Evolutionary conservation across 1,140 invertebrate species (phyloP).

Genomic region (Bombus confusus): DNA sequence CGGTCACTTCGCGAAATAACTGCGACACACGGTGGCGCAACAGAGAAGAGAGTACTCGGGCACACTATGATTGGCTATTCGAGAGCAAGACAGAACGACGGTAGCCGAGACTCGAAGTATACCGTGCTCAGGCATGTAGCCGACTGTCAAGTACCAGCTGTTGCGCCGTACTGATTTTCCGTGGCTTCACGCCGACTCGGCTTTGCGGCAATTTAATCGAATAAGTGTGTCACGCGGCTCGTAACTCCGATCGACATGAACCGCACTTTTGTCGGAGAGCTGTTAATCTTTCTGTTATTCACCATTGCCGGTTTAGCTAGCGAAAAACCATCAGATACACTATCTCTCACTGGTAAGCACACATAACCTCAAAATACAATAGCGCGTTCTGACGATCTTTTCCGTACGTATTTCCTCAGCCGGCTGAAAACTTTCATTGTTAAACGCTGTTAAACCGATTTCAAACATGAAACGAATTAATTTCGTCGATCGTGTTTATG

Average conservation of each 20-base stretch:
- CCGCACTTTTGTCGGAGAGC: background rate
- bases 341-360: slow-evolving; percentile 37
- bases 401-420: background rate
- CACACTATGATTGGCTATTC: background rate
- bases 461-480: background rate
- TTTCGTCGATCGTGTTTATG: background rate
- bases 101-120: slow-evolving; percentile 1
- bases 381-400: background rate
- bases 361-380: slow-evolving; percentile 65
- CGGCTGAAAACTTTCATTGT: background rate
- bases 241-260: slow-evolving; percentile 30
- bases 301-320: background rate
- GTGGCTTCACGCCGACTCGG: slow-evolving; percentile 27
- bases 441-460: background rate
- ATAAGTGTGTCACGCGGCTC: slow-evolving; percentile 37
- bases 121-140: slow-evolving; percentile 44
- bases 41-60: background rate
- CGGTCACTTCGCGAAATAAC: slow-evolving; percentile 63
- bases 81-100: slow-evolving; percentile 31
- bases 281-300: slow-evolving; percentile 19
- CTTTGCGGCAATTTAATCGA: slow-evolving; percentile 14
- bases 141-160: slow-evolving; percentile 66
- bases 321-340: background rate
- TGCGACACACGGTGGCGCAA: slow-evolving; percentile 2
- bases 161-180: slow-evolving; percentile 57